Conservation (phyloP, 30 jellyfish, hydroid and myxozoan species). For the Hydractinia symbiolongicarpus region DNA sequence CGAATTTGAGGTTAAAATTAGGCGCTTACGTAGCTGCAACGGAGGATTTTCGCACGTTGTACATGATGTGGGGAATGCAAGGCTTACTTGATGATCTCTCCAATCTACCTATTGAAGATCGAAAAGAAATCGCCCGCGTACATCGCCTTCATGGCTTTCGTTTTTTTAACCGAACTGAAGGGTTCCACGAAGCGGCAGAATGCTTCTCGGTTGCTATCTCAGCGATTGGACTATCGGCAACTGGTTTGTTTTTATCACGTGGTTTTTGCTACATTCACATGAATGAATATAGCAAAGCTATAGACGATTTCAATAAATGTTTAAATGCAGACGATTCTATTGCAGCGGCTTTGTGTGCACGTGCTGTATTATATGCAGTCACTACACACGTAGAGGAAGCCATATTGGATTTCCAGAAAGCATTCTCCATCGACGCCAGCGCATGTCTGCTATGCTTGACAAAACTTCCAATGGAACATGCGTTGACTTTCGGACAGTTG, state of each 20-base stretch:
- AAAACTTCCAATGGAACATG: conserved; percentile 56
- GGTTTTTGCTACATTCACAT: conserved; percentile 66
- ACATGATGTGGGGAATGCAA: conserved; percentile 49
- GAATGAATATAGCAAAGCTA: conserved; percentile 55
- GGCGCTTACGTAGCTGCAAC: conserved; percentile 91
- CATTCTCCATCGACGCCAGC: conserved; percentile 38
- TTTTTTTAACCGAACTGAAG: conserved; percentile 27
- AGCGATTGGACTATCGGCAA: conserved; percentile 57
- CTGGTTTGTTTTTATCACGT: conserved; percentile 66
- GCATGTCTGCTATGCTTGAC: conserved; percentile 36
- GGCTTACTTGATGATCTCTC: conserved; percentile 33
- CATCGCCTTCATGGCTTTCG: conserved; percentile 80
- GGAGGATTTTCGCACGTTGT: conserved; percentile 62
- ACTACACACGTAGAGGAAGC: conserved; percentile 50
- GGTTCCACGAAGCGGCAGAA: conserved; percentile 64
- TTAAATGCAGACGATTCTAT: conserved; percentile 40
- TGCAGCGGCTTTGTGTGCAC: conserved; percentile 58
- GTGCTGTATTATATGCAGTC: conserved; percentile 59
- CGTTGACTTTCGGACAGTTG: conserved; percentile 25
- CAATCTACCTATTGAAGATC: conserved; percentile 43
- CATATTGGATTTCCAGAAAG: conserved; percentile 25
- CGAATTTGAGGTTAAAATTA: conserved; percentile 59
- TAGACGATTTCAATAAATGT: conserved; percentile 47
- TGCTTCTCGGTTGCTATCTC: conserved; percentile 64
- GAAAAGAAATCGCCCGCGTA: conserved; percentile 79